Percentiles rank a stretch among this genome's conserved stretches.
Conservation (phyloP, 2,888 invertebrate genomes). For the Bombyx huttoni region DNA sequence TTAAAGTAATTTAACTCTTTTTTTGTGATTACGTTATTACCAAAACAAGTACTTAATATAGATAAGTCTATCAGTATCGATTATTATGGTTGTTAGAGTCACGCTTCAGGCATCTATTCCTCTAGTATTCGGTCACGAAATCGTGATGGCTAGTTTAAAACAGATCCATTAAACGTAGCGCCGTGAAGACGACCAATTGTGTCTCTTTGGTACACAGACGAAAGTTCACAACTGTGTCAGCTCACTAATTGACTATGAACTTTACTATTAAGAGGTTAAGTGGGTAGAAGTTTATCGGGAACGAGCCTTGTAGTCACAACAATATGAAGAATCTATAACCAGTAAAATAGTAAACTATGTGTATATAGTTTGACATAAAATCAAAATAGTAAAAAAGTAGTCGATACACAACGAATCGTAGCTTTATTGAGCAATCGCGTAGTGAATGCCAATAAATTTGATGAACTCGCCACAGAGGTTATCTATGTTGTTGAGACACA, state of each 20-base stretch:
- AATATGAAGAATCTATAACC: constrained; percentile 19
- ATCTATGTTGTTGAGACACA: constrained; percentile 37
- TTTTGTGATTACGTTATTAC: too few species aligned
- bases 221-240: constrained; percentile 53
- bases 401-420: constrained; percentile 13
- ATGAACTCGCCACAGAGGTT: constrained; percentile 42
- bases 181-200: constrained; percentile 42
- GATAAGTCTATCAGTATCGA: neutral
- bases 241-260: constrained; percentile 55
- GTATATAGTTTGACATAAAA: constrained; percentile 1
- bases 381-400: constrained; percentile 8
- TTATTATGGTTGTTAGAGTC: constrained; percentile 7
- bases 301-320: constrained; percentile 24
- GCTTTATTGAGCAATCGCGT: constrained; percentile 16
- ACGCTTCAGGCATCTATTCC: constrained; percentile 14
- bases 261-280: constrained; percentile 53
- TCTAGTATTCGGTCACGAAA: constrained; percentile 21
- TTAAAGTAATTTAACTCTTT: too few species aligned
- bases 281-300: constrained; percentile 38
- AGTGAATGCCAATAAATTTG: constrained; percentile 32
- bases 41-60: neutral
- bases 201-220: constrained; percentile 40
- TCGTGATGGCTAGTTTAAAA: constrained; percentile 32
- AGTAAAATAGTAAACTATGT: constrained; percentile 8
- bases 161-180: constrained; percentile 31